phyloP scores from a whole-genome alignment of 2,797 vertebrate species.

The Bradypodion ventrale region DNA sequence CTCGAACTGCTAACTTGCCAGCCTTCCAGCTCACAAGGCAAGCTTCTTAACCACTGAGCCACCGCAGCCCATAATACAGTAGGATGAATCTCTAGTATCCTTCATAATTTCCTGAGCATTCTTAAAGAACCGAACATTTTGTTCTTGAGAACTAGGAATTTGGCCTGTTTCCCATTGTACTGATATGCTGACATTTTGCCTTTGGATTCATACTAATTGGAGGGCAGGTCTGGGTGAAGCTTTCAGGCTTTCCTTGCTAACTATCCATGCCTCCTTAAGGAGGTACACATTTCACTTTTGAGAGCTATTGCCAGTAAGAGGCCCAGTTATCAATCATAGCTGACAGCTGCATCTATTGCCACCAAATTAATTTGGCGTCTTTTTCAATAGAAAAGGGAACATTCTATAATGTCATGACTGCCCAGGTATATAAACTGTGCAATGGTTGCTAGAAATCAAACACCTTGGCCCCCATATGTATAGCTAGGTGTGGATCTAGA shows the following conservation, averaged over 20 bases:
- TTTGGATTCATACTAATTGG: not conserved
- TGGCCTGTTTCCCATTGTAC: not conserved
- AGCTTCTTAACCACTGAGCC: no score
- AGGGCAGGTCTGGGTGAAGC: not conserved
- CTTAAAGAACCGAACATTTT: not conserved
- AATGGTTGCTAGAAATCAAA: not conserved
- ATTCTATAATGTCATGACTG: not conserved
- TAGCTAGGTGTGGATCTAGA: not conserved
- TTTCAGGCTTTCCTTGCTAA: no score
- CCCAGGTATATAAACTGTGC: not conserved
- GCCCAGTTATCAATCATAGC: not conserved
- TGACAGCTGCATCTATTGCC: not conserved
- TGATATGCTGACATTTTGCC: not conserved
- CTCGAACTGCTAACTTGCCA: no score
- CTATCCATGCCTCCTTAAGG: not conserved
- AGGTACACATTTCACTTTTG: not conserved
- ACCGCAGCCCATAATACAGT: no score
- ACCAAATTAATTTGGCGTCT: not conserved
- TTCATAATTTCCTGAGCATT: not conserved
- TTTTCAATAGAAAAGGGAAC: not conserved
- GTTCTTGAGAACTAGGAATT: not conserved
- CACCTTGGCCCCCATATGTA: not conserved
- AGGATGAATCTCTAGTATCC: not conserved
- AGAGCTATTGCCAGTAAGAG: not conserved
- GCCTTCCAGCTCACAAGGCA: no score